These are phyloP conservation scores for Mionectes olivaceus DNA, from an alignment of 2,797 vertebrate genomes.

Conservation along the genomic window DNA sequence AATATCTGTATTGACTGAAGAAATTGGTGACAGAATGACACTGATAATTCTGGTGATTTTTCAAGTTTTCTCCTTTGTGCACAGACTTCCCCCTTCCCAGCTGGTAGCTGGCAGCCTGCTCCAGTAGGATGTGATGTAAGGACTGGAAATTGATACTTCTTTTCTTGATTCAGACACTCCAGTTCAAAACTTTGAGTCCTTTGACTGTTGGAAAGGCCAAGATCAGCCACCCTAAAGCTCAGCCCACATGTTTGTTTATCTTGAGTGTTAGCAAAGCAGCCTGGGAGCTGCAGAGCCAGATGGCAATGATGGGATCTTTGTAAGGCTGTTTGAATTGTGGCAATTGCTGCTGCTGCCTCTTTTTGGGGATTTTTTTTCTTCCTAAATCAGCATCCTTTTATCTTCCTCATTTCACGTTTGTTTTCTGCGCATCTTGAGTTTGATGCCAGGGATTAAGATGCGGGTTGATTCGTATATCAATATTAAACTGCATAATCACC, in stretches of 20 bases:
- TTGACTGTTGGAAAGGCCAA: conserved; percentile 45
- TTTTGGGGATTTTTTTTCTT: background rate
- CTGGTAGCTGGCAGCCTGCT: conserved; percentile 14
- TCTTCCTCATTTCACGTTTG: conserved; percentile 70
- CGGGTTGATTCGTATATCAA: conserved; percentile 30
- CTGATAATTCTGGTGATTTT: conserved; percentile 2
- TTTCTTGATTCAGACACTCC: conserved; percentile 39
- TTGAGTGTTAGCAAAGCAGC: conserved; percentile 13
- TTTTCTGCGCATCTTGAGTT: conserved; percentile 56
- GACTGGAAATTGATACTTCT: conserved; percentile 47
- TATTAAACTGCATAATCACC: conserved; percentile 31
- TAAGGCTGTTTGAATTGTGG: conserved; percentile 19
- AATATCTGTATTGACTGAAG: conserved; percentile 26
- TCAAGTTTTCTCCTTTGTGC: conserved; percentile 19
- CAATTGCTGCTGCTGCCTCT: conserved; percentile 33
- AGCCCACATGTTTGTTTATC: conserved; percentile 40
- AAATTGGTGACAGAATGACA: background rate
- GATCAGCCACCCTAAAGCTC: conserved; percentile 52
- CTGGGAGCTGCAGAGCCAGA: conserved; percentile 36
- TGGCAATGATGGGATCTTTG: conserved; percentile 53
- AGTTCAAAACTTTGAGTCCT: conserved; percentile 54
- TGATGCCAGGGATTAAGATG: conserved; percentile 57
- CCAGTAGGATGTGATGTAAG: background rate
- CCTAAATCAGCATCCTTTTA: conserved; percentile 69
- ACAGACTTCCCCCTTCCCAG: conserved; percentile 22